These are phyloP conservation scores for Coremacera marginata DNA, from an alignment of 2,888 invertebrate species.

Conservation along the genomic window DNA sequence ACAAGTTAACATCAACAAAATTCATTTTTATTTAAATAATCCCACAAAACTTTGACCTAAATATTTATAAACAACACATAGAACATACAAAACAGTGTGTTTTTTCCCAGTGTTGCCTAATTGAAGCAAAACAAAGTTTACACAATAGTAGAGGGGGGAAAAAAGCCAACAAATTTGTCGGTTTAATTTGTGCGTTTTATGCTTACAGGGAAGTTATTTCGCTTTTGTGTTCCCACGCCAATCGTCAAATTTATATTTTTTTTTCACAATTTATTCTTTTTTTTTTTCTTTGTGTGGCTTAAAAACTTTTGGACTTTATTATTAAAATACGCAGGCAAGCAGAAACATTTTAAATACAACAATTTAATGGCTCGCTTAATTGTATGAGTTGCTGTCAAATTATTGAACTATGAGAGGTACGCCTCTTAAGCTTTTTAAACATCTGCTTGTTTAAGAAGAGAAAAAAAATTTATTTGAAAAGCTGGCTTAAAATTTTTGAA, in stretches of 20 bases:
- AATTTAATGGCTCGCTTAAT: conserved; percentile 35
- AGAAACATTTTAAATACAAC: background rate
- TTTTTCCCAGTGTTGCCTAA: background rate
- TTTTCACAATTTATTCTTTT: no score
- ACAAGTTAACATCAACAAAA: background rate
- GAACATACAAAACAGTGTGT: background rate
- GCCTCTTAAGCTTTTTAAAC: background rate
- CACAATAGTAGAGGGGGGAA: background rate
- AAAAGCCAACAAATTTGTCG: background rate
- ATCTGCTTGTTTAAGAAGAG: background rate
- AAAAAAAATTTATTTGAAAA: background rate
- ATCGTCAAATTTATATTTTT: background rate
- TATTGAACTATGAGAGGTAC: background rate
- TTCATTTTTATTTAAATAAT: background rate
- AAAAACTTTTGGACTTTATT: background rate
- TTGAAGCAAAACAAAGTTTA: conserved; percentile 24
- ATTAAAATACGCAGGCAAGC: conserved; percentile 17
- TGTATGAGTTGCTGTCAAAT: conserved; percentile 3
- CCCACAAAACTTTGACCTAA: conserved; percentile 28
- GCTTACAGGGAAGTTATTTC: background rate
- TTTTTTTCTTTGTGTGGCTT: no score
- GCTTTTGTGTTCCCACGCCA: conserved; percentile 13
- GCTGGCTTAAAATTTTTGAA: background rate
- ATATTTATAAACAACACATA: background rate
- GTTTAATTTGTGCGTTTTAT: background rate